These are phyloP conservation scores for Sthenelais limicola DNA, from an alignment of 2,888 invertebrate species.

Conservation along the genomic window DNA sequence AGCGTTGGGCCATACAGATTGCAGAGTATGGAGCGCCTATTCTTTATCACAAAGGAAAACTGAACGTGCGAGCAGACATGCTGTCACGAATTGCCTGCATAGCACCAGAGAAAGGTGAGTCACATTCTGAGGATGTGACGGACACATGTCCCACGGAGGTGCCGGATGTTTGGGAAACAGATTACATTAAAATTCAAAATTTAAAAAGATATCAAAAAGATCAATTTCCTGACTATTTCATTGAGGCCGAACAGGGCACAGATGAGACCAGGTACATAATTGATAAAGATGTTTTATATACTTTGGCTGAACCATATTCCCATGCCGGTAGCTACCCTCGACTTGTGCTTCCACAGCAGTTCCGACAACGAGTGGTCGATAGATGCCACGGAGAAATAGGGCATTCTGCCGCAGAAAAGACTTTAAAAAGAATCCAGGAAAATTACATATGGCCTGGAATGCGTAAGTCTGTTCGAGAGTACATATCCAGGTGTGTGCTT, in stretches of 20 bases:
- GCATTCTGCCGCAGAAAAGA: neutral
- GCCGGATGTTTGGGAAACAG: neutral
- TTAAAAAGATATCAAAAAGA: too few species aligned
- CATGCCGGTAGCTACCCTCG: neutral
- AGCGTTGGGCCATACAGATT: slow-evolving; percentile 23
- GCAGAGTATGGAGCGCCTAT: slow-evolving; percentile 30
- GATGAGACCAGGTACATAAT: neutral
- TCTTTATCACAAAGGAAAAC: neutral
- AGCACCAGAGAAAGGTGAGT: too few species aligned
- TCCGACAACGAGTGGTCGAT: neutral
- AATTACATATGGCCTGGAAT: slow-evolving; percentile 19
- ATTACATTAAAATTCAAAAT: too few species aligned
- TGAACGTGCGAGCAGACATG: slow-evolving; percentile 25
- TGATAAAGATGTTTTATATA: neutral
- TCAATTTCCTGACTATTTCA: too few species aligned
- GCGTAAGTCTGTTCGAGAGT: neutral
- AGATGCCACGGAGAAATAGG: neutral
- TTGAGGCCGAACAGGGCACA: neutral
- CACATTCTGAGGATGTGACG: too few species aligned
- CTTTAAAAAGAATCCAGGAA: neutral
- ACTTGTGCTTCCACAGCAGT: neutral
- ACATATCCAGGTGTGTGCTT: neutral
- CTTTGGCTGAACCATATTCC: neutral
- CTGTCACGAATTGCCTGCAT: slow-evolving; percentile 26
- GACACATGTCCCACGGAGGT: too few species aligned